Conservation (phyloP, 2,797 vertebrate genomes). For the Erithacus rubecula region DNA sequence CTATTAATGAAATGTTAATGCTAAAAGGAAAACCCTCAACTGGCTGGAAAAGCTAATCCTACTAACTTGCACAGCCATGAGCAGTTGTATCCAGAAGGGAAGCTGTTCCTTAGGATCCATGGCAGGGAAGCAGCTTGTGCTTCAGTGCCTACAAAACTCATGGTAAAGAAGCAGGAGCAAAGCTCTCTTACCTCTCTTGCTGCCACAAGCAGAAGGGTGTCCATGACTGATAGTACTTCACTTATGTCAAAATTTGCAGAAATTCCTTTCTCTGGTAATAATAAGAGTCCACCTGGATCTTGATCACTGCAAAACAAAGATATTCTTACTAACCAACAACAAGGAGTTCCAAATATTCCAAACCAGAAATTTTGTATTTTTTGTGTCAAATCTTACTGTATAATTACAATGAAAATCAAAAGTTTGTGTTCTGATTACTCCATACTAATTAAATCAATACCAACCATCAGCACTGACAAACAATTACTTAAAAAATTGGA, state of each 20-base stretch:
- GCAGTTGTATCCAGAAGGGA: neutral
- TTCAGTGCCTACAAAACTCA: neutral
- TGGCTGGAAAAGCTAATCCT: neutral
- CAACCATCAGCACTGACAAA: neutral
- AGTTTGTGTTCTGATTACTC: neutral
- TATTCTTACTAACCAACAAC: neutral
- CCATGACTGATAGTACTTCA: constrained; percentile 89
- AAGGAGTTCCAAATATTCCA: neutral
- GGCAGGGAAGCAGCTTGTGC: neutral
- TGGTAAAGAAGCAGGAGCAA: neutral
- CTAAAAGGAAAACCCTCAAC: neutral
- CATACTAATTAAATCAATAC: neutral
- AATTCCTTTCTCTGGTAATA: constrained; percentile 89
- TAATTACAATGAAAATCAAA: neutral
- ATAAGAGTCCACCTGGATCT: constrained; percentile 90
- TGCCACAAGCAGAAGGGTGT: constrained; percentile 88
- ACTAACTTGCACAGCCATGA: neutral
- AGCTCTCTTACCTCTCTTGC: constrained; percentile 83
- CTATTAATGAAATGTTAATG: neutral
- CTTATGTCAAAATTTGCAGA: constrained; percentile 81
- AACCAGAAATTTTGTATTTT: neutral
- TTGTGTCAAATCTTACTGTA: neutral
- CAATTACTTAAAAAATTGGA: neutral
- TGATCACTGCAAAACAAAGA: constrained; percentile 81
- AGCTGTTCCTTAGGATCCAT: neutral